Base-by-base conservation (phyloP, 2,797 vertebrate genomes). In the Enteromius radiatus region DNA sequence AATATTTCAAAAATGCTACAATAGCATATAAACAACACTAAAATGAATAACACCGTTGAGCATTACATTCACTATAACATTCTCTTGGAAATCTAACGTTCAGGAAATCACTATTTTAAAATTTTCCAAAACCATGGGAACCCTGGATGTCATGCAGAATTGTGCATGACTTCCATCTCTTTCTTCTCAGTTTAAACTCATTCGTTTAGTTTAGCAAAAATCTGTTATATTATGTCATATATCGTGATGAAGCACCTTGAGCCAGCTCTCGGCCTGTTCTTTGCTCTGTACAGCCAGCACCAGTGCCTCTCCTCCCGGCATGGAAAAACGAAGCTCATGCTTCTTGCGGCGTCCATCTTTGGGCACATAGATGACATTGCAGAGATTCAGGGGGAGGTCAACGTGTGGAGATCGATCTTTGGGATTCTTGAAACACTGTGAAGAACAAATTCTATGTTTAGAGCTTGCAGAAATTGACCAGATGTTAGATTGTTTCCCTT, bases 311-410 rank as follows among this genome's bases (percentile, higher is more conserved):
- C 97, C 94, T 7, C 96, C 95, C 0, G 96, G 97, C 89, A 97
- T 90, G 0, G 96, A 96, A 92, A 99, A 99, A 33, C 97, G 96
- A 82, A 99, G 89, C 92, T 99, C 97, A 0, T 99, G 97, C 85
- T 98, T 97, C 93, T 99, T 99, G 86, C 97, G 97, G 8, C 96
- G 95, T n/a, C 97, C 95, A 0, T 99, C 98, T 91, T 99, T 99
- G 38, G 97, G 96, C 76, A 99, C 92, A 0, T 99, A 99, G 90
- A 95, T 95, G 88, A 98, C 96, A 0, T 91, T 97, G 89, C 97
- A 99, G 78, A 93, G 88, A 31, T 93, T 92, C 83, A 99, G 92
- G 0, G 96, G 93, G 81, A 99, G 95, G 88, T 98, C 97, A 49
- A 96, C 87, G 12, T 98, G 95, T 0, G 98, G 97, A 68, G 93